phyloP scores from a whole-genome alignment of 2,888 invertebrate species.

The Neoaliturus tenellus region DNA sequence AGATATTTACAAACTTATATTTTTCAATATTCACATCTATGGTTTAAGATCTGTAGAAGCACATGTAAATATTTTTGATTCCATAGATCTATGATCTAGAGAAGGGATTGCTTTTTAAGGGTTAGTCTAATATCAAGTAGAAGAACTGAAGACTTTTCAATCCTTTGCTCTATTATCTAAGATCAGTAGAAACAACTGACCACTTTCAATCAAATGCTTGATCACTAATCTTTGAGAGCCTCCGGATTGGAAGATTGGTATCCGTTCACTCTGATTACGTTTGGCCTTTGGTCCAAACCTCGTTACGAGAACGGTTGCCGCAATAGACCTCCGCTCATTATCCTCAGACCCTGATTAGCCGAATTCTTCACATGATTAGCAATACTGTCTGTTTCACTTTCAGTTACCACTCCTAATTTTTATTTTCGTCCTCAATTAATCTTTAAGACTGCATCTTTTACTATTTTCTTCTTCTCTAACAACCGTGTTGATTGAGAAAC shows the following conservation, averaged over 20 bases:
- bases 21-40: no score
- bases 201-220: background rate
- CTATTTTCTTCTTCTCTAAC: no score
- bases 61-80: no score
- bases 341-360: background rate
- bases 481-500: no score
- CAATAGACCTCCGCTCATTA: background rate
- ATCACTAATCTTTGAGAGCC: background rate
- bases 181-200: background rate
- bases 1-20: no score
- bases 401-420: background rate
- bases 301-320: background rate
- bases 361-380: background rate
- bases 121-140: no score
- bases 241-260: constrained; percentile 11
- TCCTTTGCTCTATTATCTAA: background rate
- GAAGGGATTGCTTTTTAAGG: no score
- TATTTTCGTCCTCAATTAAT: no score
- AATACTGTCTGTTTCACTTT: background rate
- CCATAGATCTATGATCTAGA: no score
- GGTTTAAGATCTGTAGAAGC: no score
- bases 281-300: background rate
- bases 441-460: no score
- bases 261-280: background rate
- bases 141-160: no score